Evolutionary conservation across 2,888 invertebrate species (phyloP), one percentile per base, ranked within the genome.

Genomic region (Leptura quadrifasciata): DNA sequence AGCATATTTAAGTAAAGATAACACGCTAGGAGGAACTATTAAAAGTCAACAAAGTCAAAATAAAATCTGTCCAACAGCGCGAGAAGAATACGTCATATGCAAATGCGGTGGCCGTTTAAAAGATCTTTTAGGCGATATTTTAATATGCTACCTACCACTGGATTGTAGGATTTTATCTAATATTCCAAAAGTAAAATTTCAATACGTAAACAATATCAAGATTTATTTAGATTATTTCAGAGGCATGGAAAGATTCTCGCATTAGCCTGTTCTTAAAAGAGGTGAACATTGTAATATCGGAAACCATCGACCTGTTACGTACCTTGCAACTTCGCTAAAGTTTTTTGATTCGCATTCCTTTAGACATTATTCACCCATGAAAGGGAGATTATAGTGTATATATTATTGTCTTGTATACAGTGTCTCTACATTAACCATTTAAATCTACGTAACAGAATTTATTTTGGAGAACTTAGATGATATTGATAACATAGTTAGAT

Each of bases 31-130:
- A 54, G 68, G 55, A 73, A 64, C 79, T 77, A 79, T 80, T 81
- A 80, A 80, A 76, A 79, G 67, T 70, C 80, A 67, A 77, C 79
- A 78, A 77, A 74, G 79, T 78, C 77, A 74, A 76, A 79, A 77
- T 80, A 77, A 78, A 78, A 78, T 68, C 57, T 54, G 72, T 64
- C 76, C 77, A 63, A 72, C 78, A 39, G 80, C 21, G 75, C 72
- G 63, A 74, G 76, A 75, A 73, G 76, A 76, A 75, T 76, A 76
- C 72, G 74, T 79, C 79, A 76, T 76, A 79, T 80, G 78, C 73
- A 79, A 79, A 79, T 80, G 68, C 31, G 77, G 58, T 35, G 27
- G 1, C 60, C 20, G 5, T 65, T 65, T 65, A n/a, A 57, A 69
- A 69, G 57, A 69, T 35, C 57, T 57, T 20, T 12, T 2, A 20